Conservation (phyloP, 2,888 invertebrate genomes). For the Isoperla grammatica region DNA sequence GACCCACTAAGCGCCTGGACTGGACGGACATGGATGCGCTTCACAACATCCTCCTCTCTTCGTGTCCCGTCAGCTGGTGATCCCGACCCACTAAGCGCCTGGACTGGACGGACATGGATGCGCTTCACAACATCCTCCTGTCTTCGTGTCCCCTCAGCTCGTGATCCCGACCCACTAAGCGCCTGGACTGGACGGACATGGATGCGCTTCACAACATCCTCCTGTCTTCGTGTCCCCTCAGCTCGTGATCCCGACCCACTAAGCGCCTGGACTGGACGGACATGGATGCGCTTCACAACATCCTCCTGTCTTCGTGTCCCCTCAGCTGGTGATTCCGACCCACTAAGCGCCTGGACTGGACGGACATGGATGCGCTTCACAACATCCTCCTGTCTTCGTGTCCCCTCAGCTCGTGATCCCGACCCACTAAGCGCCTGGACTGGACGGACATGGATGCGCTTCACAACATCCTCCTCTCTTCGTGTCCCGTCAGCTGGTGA, state of each 20-base stretch:
- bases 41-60: slow-evolving; percentile 77
- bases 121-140: slow-evolving; percentile 72
- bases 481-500: slow-evolving; percentile 58
- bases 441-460: slow-evolving; percentile 81
- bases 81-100: no score
- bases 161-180: no score
- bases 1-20: slow-evolving; percentile 54
- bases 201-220: slow-evolving; percentile 72
- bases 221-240: slow-evolving; percentile 72
- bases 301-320: slow-evolving; percentile 82
- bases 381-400: slow-evolving; percentile 84
- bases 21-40: slow-evolving; percentile 81
- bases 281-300: slow-evolving; percentile 74
- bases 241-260: no score
- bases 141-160: slow-evolving; percentile 67
- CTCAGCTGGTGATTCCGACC: no score
- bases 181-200: slow-evolving; percentile 76
- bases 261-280: slow-evolving; percentile 68
- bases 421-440: slow-evolving; percentile 53
- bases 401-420: slow-evolving; percentile 48
- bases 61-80: slow-evolving; percentile 59
- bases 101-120: slow-evolving; percentile 82
- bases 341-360: slow-evolving; percentile 68
- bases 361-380: slow-evolving; percentile 71
- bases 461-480: slow-evolving; percentile 78